Percentiles rank a stretch among this genome's conserved stretches.
Evolutionary conservation across 2,888 invertebrate genomes (phyloP).

Genomic region (Brachynemurus nebulosus): DNA sequence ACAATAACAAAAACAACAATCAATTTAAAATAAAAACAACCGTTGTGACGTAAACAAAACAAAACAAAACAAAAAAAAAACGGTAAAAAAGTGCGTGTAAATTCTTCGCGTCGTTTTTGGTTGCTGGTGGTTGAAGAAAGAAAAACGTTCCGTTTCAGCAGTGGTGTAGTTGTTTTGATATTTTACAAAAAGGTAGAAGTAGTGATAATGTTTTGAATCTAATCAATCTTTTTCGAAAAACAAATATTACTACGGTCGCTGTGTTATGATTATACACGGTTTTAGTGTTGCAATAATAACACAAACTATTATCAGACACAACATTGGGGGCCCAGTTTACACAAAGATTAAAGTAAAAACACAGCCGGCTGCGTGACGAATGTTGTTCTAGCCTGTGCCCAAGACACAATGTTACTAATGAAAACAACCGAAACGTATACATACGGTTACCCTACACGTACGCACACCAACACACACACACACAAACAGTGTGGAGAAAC

Average conservation of each 20-base stretch:
- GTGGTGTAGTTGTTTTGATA: conserved; percentile 3
- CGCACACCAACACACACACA: too few species aligned
- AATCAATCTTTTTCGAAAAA: conserved; percentile 34
- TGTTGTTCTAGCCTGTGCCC: conserved; percentile 32
- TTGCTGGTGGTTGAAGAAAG: too few species aligned
- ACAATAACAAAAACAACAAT: conserved; percentile 2
- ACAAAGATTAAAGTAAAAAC: conserved; percentile 50
- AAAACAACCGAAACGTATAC: conserved; percentile 29
- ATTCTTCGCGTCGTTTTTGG: background rate
- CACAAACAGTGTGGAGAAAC: too few species aligned
- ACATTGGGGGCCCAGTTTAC: conserved; percentile 62
- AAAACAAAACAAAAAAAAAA: conserved; percentile 3
- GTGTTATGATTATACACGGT: too few species aligned
- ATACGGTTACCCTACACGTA: conserved; percentile 19
- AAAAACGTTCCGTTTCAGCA: too few species aligned
- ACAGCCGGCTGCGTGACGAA: conserved; percentile 25
- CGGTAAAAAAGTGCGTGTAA: background rate
- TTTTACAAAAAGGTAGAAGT: conserved; percentile 16
- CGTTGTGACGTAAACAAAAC: background rate
- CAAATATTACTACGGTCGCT: too few species aligned
- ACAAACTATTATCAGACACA: conserved; percentile 68
- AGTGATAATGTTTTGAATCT: conserved; percentile 29
- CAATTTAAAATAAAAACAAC: background rate
- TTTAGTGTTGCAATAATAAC: conserved; percentile 42
- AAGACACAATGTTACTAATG: conserved; percentile 36